Percentiles rank a stretch among this genome's conserved stretches.
Conservation (phyloP, 1,140 invertebrate species). For the Drosophila bipectinata region DNA sequence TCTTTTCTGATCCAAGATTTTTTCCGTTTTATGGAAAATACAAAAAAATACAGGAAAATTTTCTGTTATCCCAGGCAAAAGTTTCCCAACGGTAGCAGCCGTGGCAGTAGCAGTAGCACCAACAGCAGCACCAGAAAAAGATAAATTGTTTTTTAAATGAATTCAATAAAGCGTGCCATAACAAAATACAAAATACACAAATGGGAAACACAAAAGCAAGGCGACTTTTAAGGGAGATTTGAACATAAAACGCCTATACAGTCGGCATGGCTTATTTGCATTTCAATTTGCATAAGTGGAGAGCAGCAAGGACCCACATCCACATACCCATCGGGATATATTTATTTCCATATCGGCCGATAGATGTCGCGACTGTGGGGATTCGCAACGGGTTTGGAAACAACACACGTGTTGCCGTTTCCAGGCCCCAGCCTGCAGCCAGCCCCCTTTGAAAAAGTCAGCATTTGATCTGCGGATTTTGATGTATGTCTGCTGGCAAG, state of each 20-base stretch:
- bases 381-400: constrained; percentile 31
- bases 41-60: constrained; percentile 14
- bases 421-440: constrained; percentile 8
- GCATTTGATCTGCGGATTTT: constrained; percentile 56
- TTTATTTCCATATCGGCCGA: constrained; percentile 34
- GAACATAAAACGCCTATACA: constrained; percentile 50
- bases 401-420: constrained; percentile 59
- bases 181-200: constrained; percentile 41
- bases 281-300: constrained; percentile 71
- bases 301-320: constrained; percentile 2
- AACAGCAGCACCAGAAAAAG: constrained; percentile 34
- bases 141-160: constrained; percentile 74
- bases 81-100: constrained; percentile 3
- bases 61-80: constrained; percentile 24
- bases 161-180: constrained; percentile 64
- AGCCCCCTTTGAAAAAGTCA: constrained; percentile 24
- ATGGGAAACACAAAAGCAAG: constrained; percentile 33
- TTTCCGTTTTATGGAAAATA: constrained; percentile 7
- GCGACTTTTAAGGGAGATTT: constrained; percentile 42
- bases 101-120: constrained; percentile 5
- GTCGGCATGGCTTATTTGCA: constrained; percentile 59
- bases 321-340: background rate
- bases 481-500: constrained; percentile 58
- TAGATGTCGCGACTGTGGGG: constrained; percentile 43
- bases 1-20: constrained; percentile 7